These are phyloP conservation scores for Montifringilla adamsi DNA, from an alignment of 2,113 vertebrate genomes.

Conservation along the genomic window DNA sequence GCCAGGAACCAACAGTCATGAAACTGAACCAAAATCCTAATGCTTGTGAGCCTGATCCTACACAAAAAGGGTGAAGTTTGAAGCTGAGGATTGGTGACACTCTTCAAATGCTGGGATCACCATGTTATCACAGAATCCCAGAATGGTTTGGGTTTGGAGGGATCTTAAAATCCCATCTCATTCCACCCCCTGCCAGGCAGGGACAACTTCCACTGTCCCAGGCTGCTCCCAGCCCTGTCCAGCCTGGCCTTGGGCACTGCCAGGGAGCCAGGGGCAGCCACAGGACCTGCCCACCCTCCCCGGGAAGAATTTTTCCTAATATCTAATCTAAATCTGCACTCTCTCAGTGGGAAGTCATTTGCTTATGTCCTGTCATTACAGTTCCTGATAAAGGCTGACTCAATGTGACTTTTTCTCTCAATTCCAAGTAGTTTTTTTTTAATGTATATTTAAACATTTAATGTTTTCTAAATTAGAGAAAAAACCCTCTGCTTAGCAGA, in stretches of 20 bases:
- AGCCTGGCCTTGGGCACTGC: fast-evolving
- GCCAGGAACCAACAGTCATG: not conserved
- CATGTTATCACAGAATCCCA: fast-evolving
- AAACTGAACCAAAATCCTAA: not conserved
- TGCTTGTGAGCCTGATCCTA: not conserved
- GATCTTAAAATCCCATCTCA: not conserved
- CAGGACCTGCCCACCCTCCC: fast-evolving
- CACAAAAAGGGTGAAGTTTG: not conserved
- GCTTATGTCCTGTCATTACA: not conserved
- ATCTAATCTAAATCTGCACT: not conserved
- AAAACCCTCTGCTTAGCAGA: not conserved
- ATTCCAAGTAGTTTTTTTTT: not conserved
- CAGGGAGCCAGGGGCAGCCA: not conserved
- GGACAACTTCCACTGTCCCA: not conserved
- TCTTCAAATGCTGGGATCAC: not conserved
- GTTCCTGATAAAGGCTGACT: not conserved
- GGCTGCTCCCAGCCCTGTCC: fast-evolving
- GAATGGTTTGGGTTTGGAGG: too few relatives aligned
- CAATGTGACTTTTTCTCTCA: not conserved
- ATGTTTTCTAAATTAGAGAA: not conserved
- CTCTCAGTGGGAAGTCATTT: not conserved
- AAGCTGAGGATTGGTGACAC: not conserved
- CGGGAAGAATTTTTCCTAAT: fast-evolving
- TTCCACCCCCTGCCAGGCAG: not conserved
- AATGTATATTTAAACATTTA: not conserved